Evolutionary conservation across 2,797 vertebrate species (phyloP).

Genomic region (Sphenodon punctatus): DNA sequence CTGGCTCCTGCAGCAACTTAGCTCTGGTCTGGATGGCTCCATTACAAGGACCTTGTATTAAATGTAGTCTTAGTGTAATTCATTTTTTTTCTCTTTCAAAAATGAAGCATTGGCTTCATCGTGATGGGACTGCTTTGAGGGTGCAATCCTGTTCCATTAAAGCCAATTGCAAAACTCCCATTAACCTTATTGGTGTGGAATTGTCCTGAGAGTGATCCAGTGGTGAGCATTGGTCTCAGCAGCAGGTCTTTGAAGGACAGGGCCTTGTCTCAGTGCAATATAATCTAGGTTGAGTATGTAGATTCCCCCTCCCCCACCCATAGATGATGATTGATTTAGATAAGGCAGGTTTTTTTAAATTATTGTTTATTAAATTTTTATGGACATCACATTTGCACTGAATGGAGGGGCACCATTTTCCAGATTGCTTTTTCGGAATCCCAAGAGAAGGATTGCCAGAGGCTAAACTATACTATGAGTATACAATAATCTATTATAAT

Average conservation of each 20-base stretch:
- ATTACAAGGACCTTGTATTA: too few relatives aligned
- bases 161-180: too few relatives aligned
- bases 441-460: conserved; percentile 23
- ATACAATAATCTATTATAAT: background rate
- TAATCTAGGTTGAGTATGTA: background rate
- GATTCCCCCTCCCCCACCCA: background rate
- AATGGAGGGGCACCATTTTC: background rate
- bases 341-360: conserved; percentile 16
- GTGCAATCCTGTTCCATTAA: too few relatives aligned
- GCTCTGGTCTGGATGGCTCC: too few relatives aligned
- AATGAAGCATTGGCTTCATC: too few relatives aligned
- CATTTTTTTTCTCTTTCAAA: too few relatives aligned
- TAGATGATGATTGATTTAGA: background rate
- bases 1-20: too few relatives aligned
- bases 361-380: background rate
- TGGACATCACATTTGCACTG: background rate
- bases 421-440: conserved; percentile 34
- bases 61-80: too few relatives aligned
- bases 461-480: background rate
- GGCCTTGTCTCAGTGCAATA: background rate
- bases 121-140: too few relatives aligned
- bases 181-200: background rate
- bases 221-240: background rate
- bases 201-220: background rate
- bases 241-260: background rate